Evolutionary conservation across 1,140 invertebrate genomes (phyloP).

Genomic region (Drosophila quadrilineata): DNA sequence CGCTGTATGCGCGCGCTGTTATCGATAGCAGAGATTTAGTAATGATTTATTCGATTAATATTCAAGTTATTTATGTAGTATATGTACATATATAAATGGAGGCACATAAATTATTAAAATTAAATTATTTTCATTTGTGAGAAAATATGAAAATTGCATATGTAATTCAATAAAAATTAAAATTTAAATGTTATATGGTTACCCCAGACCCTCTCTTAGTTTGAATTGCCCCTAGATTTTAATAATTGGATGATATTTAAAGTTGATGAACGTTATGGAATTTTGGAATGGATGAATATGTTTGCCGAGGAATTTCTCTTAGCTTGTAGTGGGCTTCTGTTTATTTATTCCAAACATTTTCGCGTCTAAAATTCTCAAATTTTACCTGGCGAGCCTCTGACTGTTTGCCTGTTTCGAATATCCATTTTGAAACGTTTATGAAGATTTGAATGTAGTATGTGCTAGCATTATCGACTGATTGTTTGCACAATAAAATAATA

Average conservation of each 20-base stretch:
- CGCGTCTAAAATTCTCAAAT: neutral
- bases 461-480: neutral
- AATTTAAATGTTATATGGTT: no score
- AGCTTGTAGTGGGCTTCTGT: neutral
- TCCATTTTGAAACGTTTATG: constrained; percentile 40
- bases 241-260: neutral
- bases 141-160: no score
- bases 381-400: constrained; percentile 51
- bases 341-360: neutral
- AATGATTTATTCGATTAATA: constrained; percentile 1
- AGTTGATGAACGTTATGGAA: no score
- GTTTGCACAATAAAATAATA: neutral
- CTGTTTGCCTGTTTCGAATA: constrained; percentile 25
- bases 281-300: no score
- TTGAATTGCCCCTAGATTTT: no score
- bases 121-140: no score
- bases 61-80: neutral
- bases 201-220: no score
- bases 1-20: neutral
- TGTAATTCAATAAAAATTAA: no score
- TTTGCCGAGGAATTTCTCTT: no score
- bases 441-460: neutral
- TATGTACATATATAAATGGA: no score
- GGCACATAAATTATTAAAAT: no score
- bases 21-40: constrained; percentile 16